These are phyloP conservation scores for Lasioglossum leucozonium DNA, from an alignment of 2,888 invertebrate species.

Conservation along the genomic window DNA sequence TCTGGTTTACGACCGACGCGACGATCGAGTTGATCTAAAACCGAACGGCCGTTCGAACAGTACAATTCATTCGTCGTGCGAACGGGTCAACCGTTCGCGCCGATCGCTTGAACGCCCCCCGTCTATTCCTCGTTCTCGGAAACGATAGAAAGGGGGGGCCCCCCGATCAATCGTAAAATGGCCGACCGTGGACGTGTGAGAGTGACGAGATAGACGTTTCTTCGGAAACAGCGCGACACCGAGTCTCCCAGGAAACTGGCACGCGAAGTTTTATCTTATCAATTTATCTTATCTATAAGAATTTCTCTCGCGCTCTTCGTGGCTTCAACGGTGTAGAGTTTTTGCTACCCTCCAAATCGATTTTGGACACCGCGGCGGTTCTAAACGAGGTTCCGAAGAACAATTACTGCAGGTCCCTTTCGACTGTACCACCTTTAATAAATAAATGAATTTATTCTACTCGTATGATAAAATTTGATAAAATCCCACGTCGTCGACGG, in stretches of 20 bases:
- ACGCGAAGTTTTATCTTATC: background rate
- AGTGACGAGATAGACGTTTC: constrained; percentile 47
- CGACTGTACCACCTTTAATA: too few species aligned
- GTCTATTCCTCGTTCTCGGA: constrained; percentile 36
- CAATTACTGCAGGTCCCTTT: too few species aligned
- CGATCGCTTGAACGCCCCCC: background rate
- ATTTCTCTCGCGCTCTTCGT: too few species aligned
- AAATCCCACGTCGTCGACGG: too few species aligned
- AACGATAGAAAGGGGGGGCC: constrained; percentile 30
- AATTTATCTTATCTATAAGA: too few species aligned
- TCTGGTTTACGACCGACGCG: background rate
- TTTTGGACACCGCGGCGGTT: too few species aligned
- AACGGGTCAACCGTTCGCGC: background rate
- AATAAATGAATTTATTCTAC: too few species aligned
- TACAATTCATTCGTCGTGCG: background rate
- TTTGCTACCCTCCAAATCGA: too few species aligned
- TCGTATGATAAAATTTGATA: too few species aligned
- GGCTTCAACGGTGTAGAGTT: too few species aligned
- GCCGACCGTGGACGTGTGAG: constrained; percentile 39
- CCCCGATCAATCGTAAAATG: constrained; percentile 59
- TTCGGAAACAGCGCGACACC: constrained; percentile 15
- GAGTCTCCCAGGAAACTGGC: background rate
- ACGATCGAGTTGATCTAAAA: background rate
- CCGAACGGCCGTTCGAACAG: background rate
- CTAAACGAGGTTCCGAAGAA: too few species aligned